Conservation (phyloP, 2,113 vertebrate species). For the Paedocypris sp. region DNA sequence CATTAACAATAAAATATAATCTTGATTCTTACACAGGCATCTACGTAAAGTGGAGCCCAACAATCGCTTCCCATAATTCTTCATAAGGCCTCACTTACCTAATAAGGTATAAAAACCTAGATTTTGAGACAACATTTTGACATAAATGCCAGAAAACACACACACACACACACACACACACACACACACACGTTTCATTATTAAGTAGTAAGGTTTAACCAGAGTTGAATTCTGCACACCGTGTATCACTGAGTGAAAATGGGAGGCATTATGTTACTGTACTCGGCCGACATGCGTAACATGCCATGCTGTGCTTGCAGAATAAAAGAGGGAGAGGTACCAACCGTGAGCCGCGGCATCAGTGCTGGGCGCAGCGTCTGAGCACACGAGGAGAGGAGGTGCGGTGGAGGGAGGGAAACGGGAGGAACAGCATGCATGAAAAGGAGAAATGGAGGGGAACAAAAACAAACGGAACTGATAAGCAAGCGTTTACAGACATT, state of each 20-base stretch:
- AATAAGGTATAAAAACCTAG: no score
- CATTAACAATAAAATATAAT: no score
- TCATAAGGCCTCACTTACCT: no score
- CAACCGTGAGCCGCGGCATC: conserved; percentile 72
- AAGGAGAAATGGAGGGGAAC: conserved; percentile 53
- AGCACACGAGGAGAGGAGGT: conserved; percentile 58
- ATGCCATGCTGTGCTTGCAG: conserved; percentile 24
- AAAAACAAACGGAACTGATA: conserved; percentile 65
- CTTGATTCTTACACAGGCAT: no score
- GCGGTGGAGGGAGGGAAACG: conserved; percentile 53
- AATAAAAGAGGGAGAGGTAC: conserved; percentile 54
- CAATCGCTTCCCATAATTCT: no score
- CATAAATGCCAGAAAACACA: no score
- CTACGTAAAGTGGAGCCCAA: no score
- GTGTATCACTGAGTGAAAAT: background rate
- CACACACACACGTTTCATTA: background rate
- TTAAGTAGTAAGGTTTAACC: no score
- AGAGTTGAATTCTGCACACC: no score
- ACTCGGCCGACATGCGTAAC: conserved; percentile 27
- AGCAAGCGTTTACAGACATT: conserved; percentile 64
- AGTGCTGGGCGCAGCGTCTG: conserved; percentile 65
- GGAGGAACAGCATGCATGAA: conserved; percentile 67
- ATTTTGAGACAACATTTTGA: no score
- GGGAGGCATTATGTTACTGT: conserved; percentile 23
- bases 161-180: conserved; percentile 5